phyloP scores from a whole-genome alignment of 1,140 invertebrate genomes.

The Hormaphis cornu region DNA sequence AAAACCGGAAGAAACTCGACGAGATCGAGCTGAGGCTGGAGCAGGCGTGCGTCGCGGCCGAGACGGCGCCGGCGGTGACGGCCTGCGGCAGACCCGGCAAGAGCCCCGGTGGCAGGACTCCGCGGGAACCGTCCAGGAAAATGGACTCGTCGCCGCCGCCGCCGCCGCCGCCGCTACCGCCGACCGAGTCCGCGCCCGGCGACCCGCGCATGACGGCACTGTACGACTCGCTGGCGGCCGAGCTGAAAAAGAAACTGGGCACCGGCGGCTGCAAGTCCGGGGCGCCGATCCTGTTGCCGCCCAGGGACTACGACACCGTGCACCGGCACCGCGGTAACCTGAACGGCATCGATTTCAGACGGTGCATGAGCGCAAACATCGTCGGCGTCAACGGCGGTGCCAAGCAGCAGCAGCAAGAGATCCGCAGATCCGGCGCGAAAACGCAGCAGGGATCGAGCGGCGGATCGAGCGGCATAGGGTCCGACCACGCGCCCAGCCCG shows the following conservation, averaged over 20 bases:
- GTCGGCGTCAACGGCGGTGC: slow-evolving; percentile 45
- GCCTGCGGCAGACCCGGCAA: not conserved
- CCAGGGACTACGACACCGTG: slow-evolving; percentile 85
- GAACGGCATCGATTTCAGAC: slow-evolving; percentile 64
- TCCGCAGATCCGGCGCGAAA: slow-evolving; percentile 25
- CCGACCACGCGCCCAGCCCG: slow-evolving; percentile 71
- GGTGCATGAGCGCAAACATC: slow-evolving; percentile 62
- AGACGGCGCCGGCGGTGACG: slow-evolving; percentile 37
- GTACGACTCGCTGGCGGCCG: slow-evolving; percentile 85
- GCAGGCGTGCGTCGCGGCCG: not conserved
- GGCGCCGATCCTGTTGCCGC: slow-evolving; percentile 72
- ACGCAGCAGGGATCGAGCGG: slow-evolving; percentile 43
- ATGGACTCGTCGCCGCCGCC: slow-evolving; percentile 40
- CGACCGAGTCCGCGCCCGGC: not conserved
- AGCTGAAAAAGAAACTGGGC: slow-evolving; percentile 74
- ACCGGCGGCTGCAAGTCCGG: slow-evolving; percentile 48
- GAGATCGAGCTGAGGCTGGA: slow-evolving; percentile 59
- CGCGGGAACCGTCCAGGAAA: slow-evolving; percentile 49
- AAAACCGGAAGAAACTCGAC: slow-evolving; percentile 75
- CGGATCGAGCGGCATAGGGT: slow-evolving; percentile 70
- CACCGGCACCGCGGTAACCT: slow-evolving; percentile 74
- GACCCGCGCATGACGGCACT: slow-evolving; percentile 44
- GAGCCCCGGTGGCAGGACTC: too few species aligned
- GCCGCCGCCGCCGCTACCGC: slow-evolving; percentile 33
- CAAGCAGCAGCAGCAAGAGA: slow-evolving; percentile 19